These are phyloP conservation scores for Aquatica leii DNA, from an alignment of 2,888 invertebrate genomes.

Conservation along the genomic window DNA sequence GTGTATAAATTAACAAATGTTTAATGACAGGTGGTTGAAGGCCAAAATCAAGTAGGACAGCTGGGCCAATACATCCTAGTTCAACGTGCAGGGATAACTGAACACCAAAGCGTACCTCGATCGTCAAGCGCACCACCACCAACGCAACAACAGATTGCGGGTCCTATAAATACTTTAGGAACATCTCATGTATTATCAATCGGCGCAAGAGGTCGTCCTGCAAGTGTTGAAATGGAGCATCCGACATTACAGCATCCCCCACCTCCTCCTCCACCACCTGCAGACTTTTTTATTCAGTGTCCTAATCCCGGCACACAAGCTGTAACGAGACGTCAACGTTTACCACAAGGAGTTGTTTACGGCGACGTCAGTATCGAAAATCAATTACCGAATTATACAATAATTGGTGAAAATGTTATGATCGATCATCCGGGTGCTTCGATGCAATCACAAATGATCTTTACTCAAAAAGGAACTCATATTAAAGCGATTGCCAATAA, in stretches of 20 bases:
- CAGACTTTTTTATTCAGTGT: constrained; percentile 55
- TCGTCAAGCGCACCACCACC: constrained; percentile 87
- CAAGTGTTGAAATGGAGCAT: constrained; percentile 68
- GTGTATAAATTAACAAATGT: not conserved
- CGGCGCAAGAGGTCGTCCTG: constrained; percentile 69
- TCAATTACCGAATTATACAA: constrained; percentile 62
- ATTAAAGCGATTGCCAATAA: constrained; percentile 30
- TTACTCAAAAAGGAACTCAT: constrained; percentile 38
- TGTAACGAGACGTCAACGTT: constrained; percentile 62
- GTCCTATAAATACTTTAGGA: constrained; percentile 52
- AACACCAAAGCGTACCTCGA: constrained; percentile 75
- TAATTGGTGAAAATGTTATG: constrained; percentile 61
- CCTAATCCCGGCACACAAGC: constrained; percentile 63
- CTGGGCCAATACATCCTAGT: constrained; percentile 84
- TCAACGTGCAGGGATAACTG: constrained; percentile 72
- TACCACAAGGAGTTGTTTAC: constrained; percentile 57
- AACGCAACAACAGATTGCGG: constrained; percentile 58
- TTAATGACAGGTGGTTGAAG: constrained; percentile 66
- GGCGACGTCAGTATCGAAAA: constrained; percentile 59
- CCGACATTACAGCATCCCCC: constrained; percentile 46
- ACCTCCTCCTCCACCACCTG: constrained; percentile 44
- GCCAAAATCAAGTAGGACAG: constrained; percentile 67
- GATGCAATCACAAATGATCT: constrained; percentile 55
- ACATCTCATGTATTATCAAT: constrained; percentile 55
- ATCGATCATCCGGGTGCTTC: constrained; percentile 58